Conservation (phyloP, 2,888 invertebrate genomes). For the Branchipolynoe longqiensis region DNA sequence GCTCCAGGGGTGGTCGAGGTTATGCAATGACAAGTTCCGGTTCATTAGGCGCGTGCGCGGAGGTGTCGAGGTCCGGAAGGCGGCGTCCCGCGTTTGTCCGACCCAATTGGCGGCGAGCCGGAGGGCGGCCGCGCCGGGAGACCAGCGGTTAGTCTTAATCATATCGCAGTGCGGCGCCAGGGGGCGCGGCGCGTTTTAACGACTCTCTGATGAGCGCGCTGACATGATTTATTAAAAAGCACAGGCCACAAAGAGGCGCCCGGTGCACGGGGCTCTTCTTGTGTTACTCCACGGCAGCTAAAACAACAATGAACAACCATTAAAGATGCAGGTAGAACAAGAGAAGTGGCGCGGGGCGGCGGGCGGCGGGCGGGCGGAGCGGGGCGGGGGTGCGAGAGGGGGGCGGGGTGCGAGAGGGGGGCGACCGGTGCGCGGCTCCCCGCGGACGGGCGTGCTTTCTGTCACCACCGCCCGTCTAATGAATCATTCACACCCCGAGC, state of each 20-base stretch:
- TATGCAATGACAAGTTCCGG: conserved; percentile 52
- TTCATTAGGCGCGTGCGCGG: conserved; percentile 22
- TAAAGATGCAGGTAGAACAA: conserved; percentile 46
- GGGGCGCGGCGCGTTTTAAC: conserved; percentile 31
- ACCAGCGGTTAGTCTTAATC: conserved; percentile 41
- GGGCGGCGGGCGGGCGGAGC: neutral
- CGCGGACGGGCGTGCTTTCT: conserved; percentile 4
- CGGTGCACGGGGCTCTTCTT: neutral
- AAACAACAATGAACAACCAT: conserved; percentile 48
- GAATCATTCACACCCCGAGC: conserved; percentile 31
- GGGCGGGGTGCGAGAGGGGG: neutral
- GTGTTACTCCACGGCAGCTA: neutral
- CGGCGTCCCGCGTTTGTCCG: conserved; percentile 20
- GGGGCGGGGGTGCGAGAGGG: neutral
- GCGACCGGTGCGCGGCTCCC: neutral
- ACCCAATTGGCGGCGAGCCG: neutral
- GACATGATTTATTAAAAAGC: conserved; percentile 56
- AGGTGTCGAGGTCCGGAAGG: conserved; percentile 26
- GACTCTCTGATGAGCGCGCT: conserved; percentile 45
- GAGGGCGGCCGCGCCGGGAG: conserved; percentile 6
- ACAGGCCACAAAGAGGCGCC: neutral
- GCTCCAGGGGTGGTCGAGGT: conserved; percentile 17
- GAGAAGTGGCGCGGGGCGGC: neutral
- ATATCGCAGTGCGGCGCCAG: conserved; percentile 9
- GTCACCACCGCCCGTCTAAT: conserved; percentile 6